These are phyloP conservation scores for Torymus aiolomorphi DNA, from an alignment of 2,888 invertebrate species.

Conservation along the genomic window DNA sequence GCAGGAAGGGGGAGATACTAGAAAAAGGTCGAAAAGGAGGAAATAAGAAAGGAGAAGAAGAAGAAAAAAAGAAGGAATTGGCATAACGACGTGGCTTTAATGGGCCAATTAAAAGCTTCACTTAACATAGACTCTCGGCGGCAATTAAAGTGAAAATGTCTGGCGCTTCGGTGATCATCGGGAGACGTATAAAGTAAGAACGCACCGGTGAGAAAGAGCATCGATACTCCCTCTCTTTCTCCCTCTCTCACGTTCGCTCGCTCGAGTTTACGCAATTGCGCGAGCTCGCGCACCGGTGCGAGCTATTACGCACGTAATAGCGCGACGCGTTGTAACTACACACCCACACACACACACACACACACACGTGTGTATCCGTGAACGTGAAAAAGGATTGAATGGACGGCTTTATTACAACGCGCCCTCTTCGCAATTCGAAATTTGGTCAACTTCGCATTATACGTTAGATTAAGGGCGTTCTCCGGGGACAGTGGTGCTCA, in stretches of 20 bases:
- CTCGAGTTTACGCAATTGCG: constrained; percentile 42
- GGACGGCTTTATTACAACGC: too few relatives aligned
- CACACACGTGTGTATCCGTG: neutral
- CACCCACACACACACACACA: neutral
- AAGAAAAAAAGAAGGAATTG: constrained; percentile 2
- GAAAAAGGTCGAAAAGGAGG: neutral
- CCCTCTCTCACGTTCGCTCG: neutral
- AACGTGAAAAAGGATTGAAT: constrained; percentile 7
- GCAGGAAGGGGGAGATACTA: too few relatives aligned
- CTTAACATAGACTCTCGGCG: constrained; percentile 34
- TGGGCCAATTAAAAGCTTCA: constrained; percentile 51
- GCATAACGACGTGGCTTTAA: constrained; percentile 29
- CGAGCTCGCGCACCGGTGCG: neutral
- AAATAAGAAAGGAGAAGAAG: neutral
- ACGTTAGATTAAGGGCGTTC: too few relatives aligned
- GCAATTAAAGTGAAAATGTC: constrained; percentile 53
- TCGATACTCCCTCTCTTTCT: too few relatives aligned
- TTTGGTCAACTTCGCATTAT: too few relatives aligned
- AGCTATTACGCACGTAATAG: constrained; percentile 13
- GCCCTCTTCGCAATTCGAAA: too few relatives aligned
- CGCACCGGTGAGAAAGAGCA: too few relatives aligned
- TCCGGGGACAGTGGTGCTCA: too few relatives aligned
- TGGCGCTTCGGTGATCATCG: constrained; percentile 22
- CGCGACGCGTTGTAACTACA: neutral
- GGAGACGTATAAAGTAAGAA: too few relatives aligned